Conservation (phyloP, 1,140 invertebrate genomes). For the Drosophila melanica region DNA sequence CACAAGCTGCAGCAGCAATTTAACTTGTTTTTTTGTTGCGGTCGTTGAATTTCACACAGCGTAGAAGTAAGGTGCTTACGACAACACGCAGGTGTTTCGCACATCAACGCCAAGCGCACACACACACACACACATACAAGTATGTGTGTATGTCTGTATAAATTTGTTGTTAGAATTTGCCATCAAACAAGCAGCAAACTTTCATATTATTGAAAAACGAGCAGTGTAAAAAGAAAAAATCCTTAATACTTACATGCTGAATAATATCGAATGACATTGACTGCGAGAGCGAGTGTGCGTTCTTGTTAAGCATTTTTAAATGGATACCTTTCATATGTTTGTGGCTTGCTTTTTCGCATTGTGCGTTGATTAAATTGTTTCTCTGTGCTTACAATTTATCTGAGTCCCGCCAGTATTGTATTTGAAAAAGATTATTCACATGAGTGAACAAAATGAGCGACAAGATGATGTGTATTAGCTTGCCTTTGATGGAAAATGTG, state of each 20-base stretch:
- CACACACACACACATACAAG: not conserved
- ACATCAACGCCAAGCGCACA: constrained; percentile 34
- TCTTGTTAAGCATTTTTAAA: constrained; percentile 75
- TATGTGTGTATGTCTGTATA: constrained; percentile 23
- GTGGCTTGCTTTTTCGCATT: constrained; percentile 58
- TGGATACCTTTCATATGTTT: constrained; percentile 65
- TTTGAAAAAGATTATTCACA: constrained; percentile 14
- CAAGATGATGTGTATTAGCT: constrained; percentile 24
- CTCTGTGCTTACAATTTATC: constrained; percentile 37
- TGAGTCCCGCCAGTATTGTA: constrained; percentile 21
- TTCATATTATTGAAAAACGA: constrained; percentile 79
- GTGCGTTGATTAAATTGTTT: constrained; percentile 77
- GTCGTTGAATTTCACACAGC: constrained; percentile 87
- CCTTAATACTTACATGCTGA: constrained; percentile 56
- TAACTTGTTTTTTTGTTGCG: constrained; percentile 91
- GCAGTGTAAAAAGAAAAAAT: constrained; percentile 53
- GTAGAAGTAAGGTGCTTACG: constrained; percentile 41
- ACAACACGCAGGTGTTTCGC: constrained; percentile 44
- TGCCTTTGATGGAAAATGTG: constrained; percentile 29
- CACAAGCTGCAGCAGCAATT: constrained; percentile 85
- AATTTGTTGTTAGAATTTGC: constrained; percentile 68
- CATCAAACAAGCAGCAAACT: constrained; percentile 65
- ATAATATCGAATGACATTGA: constrained; percentile 72
- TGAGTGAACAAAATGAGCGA: constrained; percentile 25
- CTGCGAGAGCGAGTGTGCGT: constrained; percentile 17